These are phyloP conservation scores for Percopsis omiscomaycus DNA, from an alignment of 2,797 vertebrate species.

Conservation along the genomic window DNA sequence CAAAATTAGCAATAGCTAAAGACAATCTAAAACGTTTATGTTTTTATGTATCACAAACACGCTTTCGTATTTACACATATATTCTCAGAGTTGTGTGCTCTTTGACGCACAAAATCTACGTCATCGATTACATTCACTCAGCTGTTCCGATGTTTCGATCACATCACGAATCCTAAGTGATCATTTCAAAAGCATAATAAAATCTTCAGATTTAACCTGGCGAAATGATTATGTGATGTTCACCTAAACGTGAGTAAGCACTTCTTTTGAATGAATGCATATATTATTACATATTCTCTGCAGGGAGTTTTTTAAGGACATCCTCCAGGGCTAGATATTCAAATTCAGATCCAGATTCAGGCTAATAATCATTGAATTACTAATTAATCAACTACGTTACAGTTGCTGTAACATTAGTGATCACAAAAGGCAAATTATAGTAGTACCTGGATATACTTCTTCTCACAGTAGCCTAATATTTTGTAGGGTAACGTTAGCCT, in stretches of 20 bases:
- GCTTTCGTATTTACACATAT: not conserved
- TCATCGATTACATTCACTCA: constrained; percentile 58
- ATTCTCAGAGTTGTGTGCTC: accelerated
- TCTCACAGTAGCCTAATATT: no score
- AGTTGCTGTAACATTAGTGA: no score
- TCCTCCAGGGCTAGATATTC: no score
- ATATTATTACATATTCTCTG: not conserved
- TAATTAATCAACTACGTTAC: no score
- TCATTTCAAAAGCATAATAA: not conserved
- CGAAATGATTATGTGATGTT: constrained; percentile 7
- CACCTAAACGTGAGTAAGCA: constrained; percentile 43
- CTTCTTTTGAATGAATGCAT: not conserved
- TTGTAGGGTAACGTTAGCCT: no score
- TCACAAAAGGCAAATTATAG: no score
- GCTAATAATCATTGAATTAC: no score
- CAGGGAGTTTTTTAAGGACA: no score
- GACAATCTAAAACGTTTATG: accelerated
- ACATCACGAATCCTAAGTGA: constrained; percentile 18
- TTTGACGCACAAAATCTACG: constrained; percentile 56
- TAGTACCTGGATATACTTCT: no score
- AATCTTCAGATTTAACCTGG: not conserved
- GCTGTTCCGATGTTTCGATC: constrained; percentile 41
- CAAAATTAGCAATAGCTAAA: accelerated
- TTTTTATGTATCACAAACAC: not conserved
- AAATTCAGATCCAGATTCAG: no score